phyloP scores from a whole-genome alignment of 2,113 vertebrate genomes.

The Rhinolophus ferrumequinum region DNA sequence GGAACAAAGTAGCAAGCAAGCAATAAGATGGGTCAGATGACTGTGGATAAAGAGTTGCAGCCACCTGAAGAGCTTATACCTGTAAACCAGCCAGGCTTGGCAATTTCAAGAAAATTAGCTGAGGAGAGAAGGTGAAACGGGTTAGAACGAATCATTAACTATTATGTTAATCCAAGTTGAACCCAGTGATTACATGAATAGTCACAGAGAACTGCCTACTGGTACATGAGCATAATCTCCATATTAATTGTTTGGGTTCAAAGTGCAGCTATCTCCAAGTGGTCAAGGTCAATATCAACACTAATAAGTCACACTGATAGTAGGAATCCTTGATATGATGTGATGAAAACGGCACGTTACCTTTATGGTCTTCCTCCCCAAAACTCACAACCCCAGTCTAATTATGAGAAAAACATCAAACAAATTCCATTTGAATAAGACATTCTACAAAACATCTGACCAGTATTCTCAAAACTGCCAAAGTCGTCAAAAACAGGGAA shows the following conservation, averaged over 20 bases:
- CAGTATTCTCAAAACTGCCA: not conserved
- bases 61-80: not conserved
- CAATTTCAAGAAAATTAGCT: constrained; percentile 46
- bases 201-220: not conserved
- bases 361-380: not conserved
- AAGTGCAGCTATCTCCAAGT: constrained; percentile 7
- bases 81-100: not conserved
- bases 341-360: constrained; percentile 5
- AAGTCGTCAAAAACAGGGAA: not conserved
- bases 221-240: not conserved
- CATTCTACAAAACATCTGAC: constrained; percentile 40
- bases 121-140: constrained; percentile 32
- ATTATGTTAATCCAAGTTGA: not conserved
- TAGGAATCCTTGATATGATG: not conserved
- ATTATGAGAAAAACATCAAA: constrained; percentile 33
- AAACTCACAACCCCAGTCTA: not conserved
- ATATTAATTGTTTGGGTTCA: not conserved
- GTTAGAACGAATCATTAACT: constrained; percentile 38
- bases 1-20: not conserved
- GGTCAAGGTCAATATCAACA: constrained; percentile 10
- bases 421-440: not conserved
- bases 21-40: not conserved
- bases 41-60: not conserved
- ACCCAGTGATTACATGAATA: not conserved
- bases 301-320: not conserved